Conservation (phyloP, 1,140 invertebrate genomes). For the Oscheius sp. region DNA sequence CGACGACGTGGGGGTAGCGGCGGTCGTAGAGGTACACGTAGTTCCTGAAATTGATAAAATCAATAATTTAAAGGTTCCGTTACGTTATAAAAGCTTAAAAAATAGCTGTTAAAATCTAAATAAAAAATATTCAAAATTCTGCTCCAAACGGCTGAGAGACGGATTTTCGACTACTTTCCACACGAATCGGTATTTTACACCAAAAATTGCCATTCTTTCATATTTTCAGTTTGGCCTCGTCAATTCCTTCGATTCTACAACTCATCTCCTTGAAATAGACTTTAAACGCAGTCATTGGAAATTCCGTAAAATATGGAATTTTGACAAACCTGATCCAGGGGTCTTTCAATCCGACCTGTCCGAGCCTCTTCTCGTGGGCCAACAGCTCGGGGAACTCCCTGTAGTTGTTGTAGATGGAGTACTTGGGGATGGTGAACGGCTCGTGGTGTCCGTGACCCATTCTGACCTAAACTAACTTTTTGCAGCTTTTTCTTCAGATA, state of each 20-base stretch:
- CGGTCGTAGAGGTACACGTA: constrained; percentile 38
- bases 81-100: not conserved
- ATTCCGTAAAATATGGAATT: not conserved
- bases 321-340: constrained; percentile 38
- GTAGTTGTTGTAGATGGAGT: constrained; percentile 42
- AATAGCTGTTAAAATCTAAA: too few relatives aligned
- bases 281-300: too few relatives aligned
- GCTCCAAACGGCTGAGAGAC: too few relatives aligned
- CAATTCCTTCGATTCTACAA: too few relatives aligned
- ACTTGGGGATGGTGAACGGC: constrained; percentile 42
- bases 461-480: constrained; percentile 14
- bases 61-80: too few relatives aligned
- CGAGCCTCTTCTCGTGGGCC: constrained; percentile 37
- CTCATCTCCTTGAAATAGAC: too few relatives aligned
- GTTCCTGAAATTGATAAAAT: constrained; percentile 37
- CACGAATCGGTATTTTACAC: too few relatives aligned
- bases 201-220: too few relatives aligned
- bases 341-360: constrained; percentile 41
- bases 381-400: constrained; percentile 37
- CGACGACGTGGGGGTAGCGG: constrained; percentile 37
- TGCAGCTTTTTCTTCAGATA: too few relatives aligned
- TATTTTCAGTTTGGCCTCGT: too few relatives aligned
- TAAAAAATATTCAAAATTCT: too few relatives aligned
- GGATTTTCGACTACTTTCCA: too few relatives aligned
- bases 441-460: constrained; percentile 45